Evolutionary conservation across 1,140 invertebrate genomes (phyloP), one percentile per base, ranked within the genome.

Genomic region (Plectrocnemia conspersa): DNA sequence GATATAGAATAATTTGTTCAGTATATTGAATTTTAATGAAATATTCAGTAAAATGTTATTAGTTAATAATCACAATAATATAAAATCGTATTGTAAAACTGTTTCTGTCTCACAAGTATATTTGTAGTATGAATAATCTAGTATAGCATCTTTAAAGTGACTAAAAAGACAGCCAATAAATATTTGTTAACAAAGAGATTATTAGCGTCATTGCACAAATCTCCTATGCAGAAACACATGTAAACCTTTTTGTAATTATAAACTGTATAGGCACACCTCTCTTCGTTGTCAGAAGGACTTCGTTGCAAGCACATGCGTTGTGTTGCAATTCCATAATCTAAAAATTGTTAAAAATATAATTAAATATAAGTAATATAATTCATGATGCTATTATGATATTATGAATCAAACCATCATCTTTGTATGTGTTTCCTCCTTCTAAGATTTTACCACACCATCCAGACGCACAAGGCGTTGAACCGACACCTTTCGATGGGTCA

Each of bases 371-470:
- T 55, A 23, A 5, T 19, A 21, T 21, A 36, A 36, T n/a, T 15
- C 13, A 36, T 36, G 11, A 35, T 48, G 3, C 9, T 16, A 22
- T 41, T 25, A 23, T 15, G 49, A 35, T 18, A 42, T 46, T 10
- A 22, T 35, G 53, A 44, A 58, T n/a, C 15, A 21, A 67, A 78
- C 76, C 77, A 64, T 80, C 78, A 48, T 82, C 79, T 70, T 85
- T 82, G 54, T 82, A 81, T 40, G 83, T 74, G 66, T 81, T 82
- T 57, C 80, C 79, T 25, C 84, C 87, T 72, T 94, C 91, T 18
- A 93, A 82, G 32, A 91, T 83, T 78, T 95, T 96, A 6, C 85
- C 87, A 66, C 92, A 96, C 92, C 92, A 96, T 22, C 91, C 91
- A 5, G 90, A 92, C 7, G 88, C 87, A 68, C 92, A 96, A 0